Base-by-base conservation (phyloP, 2,888 invertebrate genomes). In the Polietes domitor region DNA sequence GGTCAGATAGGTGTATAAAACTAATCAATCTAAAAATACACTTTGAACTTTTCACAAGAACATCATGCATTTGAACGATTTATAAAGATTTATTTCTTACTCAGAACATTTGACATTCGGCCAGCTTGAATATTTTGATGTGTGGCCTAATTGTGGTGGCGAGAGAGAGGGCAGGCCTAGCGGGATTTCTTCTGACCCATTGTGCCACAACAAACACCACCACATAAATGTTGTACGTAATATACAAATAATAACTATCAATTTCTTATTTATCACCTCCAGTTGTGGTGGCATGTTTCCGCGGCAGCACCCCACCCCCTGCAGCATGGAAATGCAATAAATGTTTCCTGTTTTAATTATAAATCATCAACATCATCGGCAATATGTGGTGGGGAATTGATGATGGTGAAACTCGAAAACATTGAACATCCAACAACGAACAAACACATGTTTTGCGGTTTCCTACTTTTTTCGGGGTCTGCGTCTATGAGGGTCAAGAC, bases 401-500 rank as follows among this genome's bases (percentile, higher is more conserved):
- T 77, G 68, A 61, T 79, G 61, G 37, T 19, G 43, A 77, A 53
- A 32, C 43, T 63, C n/a, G 43, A 32, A 1, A 55, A 24, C 19
- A 55, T 10, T 21, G 55, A 32, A 21, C 24, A 28, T 2, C 63
- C 19, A n/a, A n/a, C 37, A n/a, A n/a, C 15, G 28, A 4, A 6
- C 55, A 43, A 83, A 80, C 77, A 83, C 65, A 77, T 80, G 83
- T 83, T 80, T 41, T 83, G 55, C 55, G 6, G 9, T 73, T 28
- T 71, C 5, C 28, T 17, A 17, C 63, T 43, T 26, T 63, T 43
- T n/a, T n/a, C n/a, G n/a, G 71, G 10, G 28, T 26, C 21, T 55
- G 10, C n/a, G 28, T 58, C 65, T 17, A 84, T 78, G 77, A 84
- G 83, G 83, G 83, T 84, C 83, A 84, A 84, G 83, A 84, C 83